These are phyloP conservation scores for Motacilla alba DNA, from an alignment of 2,113 vertebrate genomes.

Conservation along the genomic window DNA sequence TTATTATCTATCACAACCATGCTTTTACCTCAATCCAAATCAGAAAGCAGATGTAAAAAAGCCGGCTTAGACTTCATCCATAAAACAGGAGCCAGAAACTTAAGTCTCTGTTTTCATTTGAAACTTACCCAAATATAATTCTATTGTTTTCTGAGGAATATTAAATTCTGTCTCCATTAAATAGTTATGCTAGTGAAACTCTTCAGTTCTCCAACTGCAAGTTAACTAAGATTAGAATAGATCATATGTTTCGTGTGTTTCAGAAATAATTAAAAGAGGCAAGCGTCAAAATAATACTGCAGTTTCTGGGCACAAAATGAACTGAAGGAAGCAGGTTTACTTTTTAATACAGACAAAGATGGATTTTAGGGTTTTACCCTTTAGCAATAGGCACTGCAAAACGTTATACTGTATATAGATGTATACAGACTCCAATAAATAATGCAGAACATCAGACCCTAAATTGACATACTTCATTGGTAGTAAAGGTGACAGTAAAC, in stretches of 20 bases:
- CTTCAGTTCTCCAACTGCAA: background rate
- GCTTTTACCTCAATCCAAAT: background rate
- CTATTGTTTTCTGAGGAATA: background rate
- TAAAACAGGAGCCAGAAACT: background rate
- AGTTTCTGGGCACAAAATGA: background rate
- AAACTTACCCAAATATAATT: background rate
- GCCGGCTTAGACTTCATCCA: background rate
- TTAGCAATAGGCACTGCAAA: background rate
- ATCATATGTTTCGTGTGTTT: background rate
- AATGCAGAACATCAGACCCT: background rate
- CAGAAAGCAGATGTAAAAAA: background rate
- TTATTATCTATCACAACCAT: background rate
- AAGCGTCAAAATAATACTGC: background rate
- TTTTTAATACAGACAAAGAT: background rate
- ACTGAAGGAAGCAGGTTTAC: background rate
- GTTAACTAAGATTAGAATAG: background rate
- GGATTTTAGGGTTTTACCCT: background rate
- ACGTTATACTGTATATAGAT: background rate
- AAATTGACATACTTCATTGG: background rate
- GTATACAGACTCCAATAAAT: background rate
- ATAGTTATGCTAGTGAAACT: background rate
- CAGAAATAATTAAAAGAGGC: background rate
- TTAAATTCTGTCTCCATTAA: background rate
- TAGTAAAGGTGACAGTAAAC: constrained; percentile 11
- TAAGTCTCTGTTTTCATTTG: background rate